phyloP scores from a whole-genome alignment of 1,140 invertebrate genomes.

The Ceratina australensis region DNA sequence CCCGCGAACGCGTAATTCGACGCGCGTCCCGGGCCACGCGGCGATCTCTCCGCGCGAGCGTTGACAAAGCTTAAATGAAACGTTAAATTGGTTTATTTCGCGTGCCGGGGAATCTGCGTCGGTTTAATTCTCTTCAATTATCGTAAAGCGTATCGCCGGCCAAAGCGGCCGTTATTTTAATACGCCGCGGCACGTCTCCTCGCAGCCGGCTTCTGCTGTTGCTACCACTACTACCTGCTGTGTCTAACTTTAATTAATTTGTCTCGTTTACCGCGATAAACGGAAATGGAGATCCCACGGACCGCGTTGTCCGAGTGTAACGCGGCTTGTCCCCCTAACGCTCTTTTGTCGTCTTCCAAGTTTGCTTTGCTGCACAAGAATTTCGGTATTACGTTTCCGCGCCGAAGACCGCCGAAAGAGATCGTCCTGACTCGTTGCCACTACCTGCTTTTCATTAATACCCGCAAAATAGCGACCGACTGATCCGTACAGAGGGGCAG shows the following conservation, averaged over 20 bases:
- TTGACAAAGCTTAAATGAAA: slow-evolving; percentile 56
- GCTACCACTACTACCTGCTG: no score
- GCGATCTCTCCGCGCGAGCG: slow-evolving; percentile 24
- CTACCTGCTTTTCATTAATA: no score
- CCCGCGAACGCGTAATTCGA: neutral
- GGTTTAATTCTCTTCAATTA: slow-evolving; percentile 48
- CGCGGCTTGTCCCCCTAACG: neutral
- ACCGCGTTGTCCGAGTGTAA: slow-evolving; percentile 28
- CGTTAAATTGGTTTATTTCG: slow-evolving; percentile 57
- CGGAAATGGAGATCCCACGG: slow-evolving; percentile 40
- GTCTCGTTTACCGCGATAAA: slow-evolving; percentile 49
- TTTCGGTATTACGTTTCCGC: slow-evolving; percentile 13
- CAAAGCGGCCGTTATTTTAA: slow-evolving; percentile 47
- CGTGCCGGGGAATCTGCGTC: slow-evolving; percentile 32
- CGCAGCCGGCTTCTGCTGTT: no score
- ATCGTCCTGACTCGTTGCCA: neutral
- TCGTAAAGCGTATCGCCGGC: slow-evolving; percentile 33
- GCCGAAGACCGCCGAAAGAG: no score
- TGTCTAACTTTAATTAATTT: slow-evolving; percentile 48
- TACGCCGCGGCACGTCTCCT: slow-evolving; percentile 12
- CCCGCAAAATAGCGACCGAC: no score
- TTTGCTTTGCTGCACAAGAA: slow-evolving; percentile 27
- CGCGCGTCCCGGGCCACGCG: neutral
- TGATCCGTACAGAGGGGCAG: no score
- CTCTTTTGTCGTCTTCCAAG: neutral